phyloP scores from a whole-genome alignment of 1,140 invertebrate species.

The Zaprionus nigranus region DNA sequence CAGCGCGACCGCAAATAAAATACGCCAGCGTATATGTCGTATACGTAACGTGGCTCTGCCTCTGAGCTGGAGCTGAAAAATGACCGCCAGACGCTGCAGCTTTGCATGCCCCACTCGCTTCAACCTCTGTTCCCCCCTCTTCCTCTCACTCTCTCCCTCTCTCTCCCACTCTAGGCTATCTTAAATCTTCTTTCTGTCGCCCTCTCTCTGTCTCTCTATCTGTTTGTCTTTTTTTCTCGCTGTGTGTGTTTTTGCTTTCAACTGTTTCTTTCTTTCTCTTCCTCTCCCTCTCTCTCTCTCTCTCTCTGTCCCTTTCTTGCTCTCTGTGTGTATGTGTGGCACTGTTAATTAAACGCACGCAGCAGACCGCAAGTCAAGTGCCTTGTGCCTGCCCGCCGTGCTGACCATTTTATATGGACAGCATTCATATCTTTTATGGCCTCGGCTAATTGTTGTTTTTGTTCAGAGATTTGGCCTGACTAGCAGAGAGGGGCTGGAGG shows the following conservation, averaged over 20 bases:
- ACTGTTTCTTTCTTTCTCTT: constrained; percentile 48
- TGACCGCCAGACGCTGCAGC: constrained; percentile 66
- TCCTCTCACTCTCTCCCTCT: constrained; percentile 8
- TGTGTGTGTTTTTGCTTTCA: constrained; percentile 75
- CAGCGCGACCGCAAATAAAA: constrained; percentile 72
- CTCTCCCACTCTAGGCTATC: constrained; percentile 33
- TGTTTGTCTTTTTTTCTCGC: constrained; percentile 23
- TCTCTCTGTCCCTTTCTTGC: neutral
- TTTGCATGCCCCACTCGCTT: constrained; percentile 36
- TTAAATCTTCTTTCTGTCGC: constrained; percentile 50
- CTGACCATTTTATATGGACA: constrained; percentile 27
- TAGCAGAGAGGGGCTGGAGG: no score
- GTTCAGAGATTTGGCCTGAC: constrained; percentile 1
- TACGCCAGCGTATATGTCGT: constrained; percentile 62
- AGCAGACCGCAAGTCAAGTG: constrained; percentile 64
- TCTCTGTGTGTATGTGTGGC: neutral
- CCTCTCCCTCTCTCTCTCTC: neutral
- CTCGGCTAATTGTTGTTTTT: constrained; percentile 70
- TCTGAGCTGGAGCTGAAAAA: constrained; percentile 70
- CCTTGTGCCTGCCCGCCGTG: constrained; percentile 37
- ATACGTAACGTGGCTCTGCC: constrained; percentile 63
- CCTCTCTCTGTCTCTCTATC: constrained; percentile 3
- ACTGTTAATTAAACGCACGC: constrained; percentile 72
- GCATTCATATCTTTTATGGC: constrained; percentile 72
- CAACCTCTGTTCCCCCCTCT: constrained; percentile 17